Evolutionary conservation across 2,888 invertebrate genomes (phyloP).

Genomic region (Leptinotarsa rubiginosa): DNA sequence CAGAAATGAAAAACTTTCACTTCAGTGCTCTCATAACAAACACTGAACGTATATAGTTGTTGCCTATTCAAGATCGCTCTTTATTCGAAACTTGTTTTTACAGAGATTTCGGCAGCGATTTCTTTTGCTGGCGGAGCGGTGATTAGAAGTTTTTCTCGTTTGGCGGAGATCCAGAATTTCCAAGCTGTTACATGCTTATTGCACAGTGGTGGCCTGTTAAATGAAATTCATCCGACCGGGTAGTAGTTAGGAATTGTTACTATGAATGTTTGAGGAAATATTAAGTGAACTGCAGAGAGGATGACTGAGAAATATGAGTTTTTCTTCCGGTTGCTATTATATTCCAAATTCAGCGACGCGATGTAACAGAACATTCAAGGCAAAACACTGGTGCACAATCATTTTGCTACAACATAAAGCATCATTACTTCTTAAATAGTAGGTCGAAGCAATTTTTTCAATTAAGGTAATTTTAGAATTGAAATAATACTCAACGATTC

Average conservation of each 20-base stretch:
- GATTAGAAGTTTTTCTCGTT: conserved; percentile 16
- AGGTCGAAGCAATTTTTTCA: too few species aligned
- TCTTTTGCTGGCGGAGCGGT: conserved; percentile 17
- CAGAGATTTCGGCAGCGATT: conserved; percentile 17
- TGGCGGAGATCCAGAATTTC: conserved; percentile 19
- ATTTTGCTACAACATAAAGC: too few species aligned
- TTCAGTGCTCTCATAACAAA: conserved; percentile 1
- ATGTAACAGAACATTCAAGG: too few species aligned
- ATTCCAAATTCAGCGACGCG: too few species aligned
- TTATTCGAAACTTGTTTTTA: conserved; percentile 14
- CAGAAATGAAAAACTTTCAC: conserved; percentile 1
- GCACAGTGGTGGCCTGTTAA: conserved; percentile 20
- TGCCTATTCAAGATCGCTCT: conserved; percentile 17
- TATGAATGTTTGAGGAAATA: conserved; percentile 6
- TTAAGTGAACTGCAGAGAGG: conserved; percentile 1
- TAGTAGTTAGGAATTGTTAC: not conserved
- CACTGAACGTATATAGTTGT: conserved; percentile 14
- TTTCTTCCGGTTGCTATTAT: not conserved
- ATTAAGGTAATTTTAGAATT: too few species aligned
- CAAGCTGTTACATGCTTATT: conserved; percentile 20
- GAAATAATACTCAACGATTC: too few species aligned
- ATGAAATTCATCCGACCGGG: not conserved
- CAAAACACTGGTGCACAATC: too few species aligned
- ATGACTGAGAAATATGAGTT: conserved; percentile 1
- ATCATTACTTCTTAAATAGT: too few species aligned